Conservation (phyloP, 2,113 vertebrate genomes). For the Limanda limanda region DNA sequence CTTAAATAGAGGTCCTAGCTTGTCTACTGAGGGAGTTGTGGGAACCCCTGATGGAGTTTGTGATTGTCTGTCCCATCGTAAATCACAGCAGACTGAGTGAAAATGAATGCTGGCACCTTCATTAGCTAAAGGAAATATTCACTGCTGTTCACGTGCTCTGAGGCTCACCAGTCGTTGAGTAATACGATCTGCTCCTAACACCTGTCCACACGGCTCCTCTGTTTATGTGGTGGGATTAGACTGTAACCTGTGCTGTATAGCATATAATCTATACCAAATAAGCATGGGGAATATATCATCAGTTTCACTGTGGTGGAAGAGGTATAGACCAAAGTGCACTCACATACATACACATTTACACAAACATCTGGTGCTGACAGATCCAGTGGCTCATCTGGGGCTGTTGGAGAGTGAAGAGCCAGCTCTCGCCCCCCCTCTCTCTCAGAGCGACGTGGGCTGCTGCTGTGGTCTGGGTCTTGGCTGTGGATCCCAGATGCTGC, state of each 20-base stretch:
- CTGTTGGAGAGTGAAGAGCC: slow-evolving; percentile 64
- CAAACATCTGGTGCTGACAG: slow-evolving; percentile 67
- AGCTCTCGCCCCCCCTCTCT: slow-evolving; percentile 20
- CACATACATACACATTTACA: slow-evolving; percentile 30
- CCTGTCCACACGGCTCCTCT: slow-evolving; percentile 62
- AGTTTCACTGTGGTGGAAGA: not conserved
- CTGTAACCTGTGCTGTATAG: slow-evolving; percentile 23
- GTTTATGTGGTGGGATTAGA: slow-evolving; percentile 50
- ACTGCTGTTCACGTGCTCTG: slow-evolving; percentile 54
- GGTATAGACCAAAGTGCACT: slow-evolving; percentile 2
- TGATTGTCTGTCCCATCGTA: slow-evolving; percentile 53
- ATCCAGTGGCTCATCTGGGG: slow-evolving; percentile 67
- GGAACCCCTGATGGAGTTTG: slow-evolving; percentile 41
- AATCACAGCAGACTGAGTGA: slow-evolving; percentile 58
- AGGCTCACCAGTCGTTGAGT: slow-evolving; percentile 65
- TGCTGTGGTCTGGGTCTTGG: slow-evolving; percentile 74
- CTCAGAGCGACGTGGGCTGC: slow-evolving; percentile 36
- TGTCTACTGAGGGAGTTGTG: slow-evolving; percentile 15
- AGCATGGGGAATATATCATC: slow-evolving; percentile 11
- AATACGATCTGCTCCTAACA: slow-evolving; percentile 59
- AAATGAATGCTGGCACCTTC: slow-evolving; percentile 68
- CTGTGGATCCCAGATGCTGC: slow-evolving; percentile 61
- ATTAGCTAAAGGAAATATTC: slow-evolving; percentile 74
- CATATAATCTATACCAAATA: slow-evolving; percentile 34
- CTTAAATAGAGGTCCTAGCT: slow-evolving; percentile 26